Base-by-base conservation (phyloP, 2,797 vertebrate genomes). In the Cirrhinus mrigala region DNA sequence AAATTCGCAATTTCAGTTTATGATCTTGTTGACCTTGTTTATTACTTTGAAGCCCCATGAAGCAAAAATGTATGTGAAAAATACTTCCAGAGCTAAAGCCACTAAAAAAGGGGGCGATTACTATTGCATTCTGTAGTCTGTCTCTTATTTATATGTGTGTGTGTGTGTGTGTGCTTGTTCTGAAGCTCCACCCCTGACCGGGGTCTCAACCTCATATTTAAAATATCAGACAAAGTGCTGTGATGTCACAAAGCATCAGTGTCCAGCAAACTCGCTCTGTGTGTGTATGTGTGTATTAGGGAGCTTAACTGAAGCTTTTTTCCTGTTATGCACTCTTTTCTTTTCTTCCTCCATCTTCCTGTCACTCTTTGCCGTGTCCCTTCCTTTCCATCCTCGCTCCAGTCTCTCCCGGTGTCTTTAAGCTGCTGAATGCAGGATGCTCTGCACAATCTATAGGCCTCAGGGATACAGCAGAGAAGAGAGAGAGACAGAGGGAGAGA, bases 221-320 rank as follows among this genome's bases (percentile, higher is more conserved):
- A 96, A 95, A 96, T 94, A 95, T 95, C 93, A 94, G 94, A 95
- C 93, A 95, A 95, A 95, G 94, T 94, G 94, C 94, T 89, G 93
- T 93, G 93, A 95, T 95, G 95, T 94, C 94, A 94, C 92, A 91
- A 91, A 92, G 93, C 91, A 95, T 96, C 93, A 95, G 91, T 91
- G 92, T 90, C 82, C 75, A 79, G 64, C 44, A 70, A 80, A 50
- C 56, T 29, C 10, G 20, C 24, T 68, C 0, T 37, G 44, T 60
- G 76, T 27, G 54, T 58, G 50, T 54, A 16, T 64, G 58, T 48
- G 74, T 77, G 52, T 79, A 54, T 85, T 92, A 90, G 92, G 92
- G 92, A 93, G 91, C 93, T 92, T 93, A 92, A 94, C 92, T 88
- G 92, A 95, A 92, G 93, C 93, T 93, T 92, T 93, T 92, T 87